phyloP scores from a whole-genome alignment of 2,888 invertebrate species.

The Campoletis raptor region DNA sequence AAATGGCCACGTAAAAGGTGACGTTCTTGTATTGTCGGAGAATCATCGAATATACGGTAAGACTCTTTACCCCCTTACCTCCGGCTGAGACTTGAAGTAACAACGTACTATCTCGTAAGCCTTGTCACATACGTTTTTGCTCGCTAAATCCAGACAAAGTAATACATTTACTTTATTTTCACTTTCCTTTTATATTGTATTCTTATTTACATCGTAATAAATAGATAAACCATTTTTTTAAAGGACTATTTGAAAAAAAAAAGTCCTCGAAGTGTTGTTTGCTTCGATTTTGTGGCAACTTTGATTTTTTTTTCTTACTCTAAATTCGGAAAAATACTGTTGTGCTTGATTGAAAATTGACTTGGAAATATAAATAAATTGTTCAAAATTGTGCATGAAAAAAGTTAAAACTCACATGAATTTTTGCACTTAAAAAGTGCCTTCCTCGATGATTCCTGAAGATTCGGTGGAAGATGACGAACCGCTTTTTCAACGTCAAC shows the following conservation, averaged over 20 bases:
- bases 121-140: slow-evolving; percentile 77
- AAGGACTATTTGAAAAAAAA: too few relatives aligned
- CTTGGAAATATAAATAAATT: background rate
- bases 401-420: slow-evolving; percentile 72
- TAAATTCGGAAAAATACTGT: background rate
- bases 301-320: background rate
- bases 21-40: slow-evolving; percentile 15
- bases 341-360: background rate
- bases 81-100: slow-evolving; percentile 75
- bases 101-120: slow-evolving; percentile 79
- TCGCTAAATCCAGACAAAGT: slow-evolving; percentile 70
- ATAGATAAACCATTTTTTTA: background rate
- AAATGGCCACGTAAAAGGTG: slow-evolving; percentile 15
- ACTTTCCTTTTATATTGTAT: background rate
- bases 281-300: background rate
- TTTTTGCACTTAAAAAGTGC: slow-evolving; percentile 76
- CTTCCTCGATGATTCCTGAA: slow-evolving; percentile 74
- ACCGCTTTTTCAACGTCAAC: slow-evolving; percentile 76
- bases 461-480: slow-evolving; percentile 74
- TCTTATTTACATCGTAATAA: background rate
- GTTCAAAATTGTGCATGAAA: background rate
- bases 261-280: background rate
- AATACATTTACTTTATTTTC: slow-evolving; percentile 3
- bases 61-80: slow-evolving; percentile 72
- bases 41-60: slow-evolving; percentile 24